phyloP scores from a whole-genome alignment of 2,113 vertebrate species.

The Mastomys natalensis region DNA sequence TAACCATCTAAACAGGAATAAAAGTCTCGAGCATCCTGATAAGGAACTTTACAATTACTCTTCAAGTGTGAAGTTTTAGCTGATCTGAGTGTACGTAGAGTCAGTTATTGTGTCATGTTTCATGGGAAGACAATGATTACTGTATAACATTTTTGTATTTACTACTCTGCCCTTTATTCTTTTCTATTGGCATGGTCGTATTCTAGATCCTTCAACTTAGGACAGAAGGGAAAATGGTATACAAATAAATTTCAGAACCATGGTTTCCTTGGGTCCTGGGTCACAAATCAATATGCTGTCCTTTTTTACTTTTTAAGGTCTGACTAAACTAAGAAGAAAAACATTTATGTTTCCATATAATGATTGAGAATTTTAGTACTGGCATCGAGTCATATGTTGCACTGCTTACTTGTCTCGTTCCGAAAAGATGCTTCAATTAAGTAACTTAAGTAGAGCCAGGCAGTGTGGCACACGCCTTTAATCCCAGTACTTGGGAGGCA shows the following conservation, averaged over 20 bases:
- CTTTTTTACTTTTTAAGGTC: neutral
- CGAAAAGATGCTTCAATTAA: neutral
- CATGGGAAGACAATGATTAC: too few relatives aligned
- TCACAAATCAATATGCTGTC: neutral
- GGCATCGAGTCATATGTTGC: neutral
- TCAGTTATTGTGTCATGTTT: neutral
- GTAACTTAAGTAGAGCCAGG: neutral
- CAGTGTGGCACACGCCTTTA: too few relatives aligned
- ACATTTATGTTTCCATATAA: neutral
- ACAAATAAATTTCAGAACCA: neutral
- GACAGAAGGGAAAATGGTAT: neutral
- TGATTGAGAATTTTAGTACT: neutral
- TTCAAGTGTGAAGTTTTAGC: neutral
- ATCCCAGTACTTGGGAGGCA: too few relatives aligned
- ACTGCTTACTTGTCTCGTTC: neutral
- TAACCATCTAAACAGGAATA: rapidly evolving
- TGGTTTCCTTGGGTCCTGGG: neutral
- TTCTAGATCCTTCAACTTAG: neutral
- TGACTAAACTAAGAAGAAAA: neutral
- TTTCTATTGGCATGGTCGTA: neutral
- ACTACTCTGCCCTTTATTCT: neutral
- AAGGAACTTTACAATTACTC: neutral
- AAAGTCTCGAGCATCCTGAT: neutral
- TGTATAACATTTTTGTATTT: neutral
- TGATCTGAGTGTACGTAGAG: neutral